Evolutionary conservation across 2,888 invertebrate genomes (phyloP), one percentile per base, ranked within the genome.

Genomic region (Coelinius sp.): DNA sequence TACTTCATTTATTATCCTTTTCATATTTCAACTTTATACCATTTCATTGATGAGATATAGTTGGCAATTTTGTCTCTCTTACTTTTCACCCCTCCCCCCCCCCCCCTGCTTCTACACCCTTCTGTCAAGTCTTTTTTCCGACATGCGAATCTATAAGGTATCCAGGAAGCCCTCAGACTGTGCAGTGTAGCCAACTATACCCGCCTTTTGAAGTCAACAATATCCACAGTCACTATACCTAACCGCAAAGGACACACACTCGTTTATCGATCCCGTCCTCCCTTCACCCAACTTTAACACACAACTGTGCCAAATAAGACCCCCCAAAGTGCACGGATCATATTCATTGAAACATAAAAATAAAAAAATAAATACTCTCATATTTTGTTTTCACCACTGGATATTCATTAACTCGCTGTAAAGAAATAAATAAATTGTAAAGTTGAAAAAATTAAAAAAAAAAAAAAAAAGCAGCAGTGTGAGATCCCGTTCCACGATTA

Each of bases 401-500:
- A 31, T 59, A 59, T 59, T 31, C 63, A 71, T 63, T 63, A 52
- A 62, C 59, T 46, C 14, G 62, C 66, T 31, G 17, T 59, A 35
- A 59, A 25, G 53, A 53, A 35, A 59, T 35, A 59, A 59, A 59
- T 59, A 59, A 59, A 14, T 49, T 49, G 46, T 20, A 17, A 10
- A 49, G n/a, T n/a, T n/a, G n/a, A n/a, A n/a, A n/a, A n/a, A n/a
- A 31, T 31, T 6, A 31, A 8, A 31, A 8, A 20, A 31, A 22
- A 44, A 27, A 66, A 71, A 70, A 68, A 64, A 66, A 71, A 71
- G 14, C n/a, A 64, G 20, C 53, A n/a, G n/a, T 10, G 53, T 27
- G 56, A 71, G 70, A 71, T 71, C 66, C 46, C 56, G 53, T 41
- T 56, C 41, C 27, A 31, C 1, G 70, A 71, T 71, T 56, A 24